Base-by-base conservation (phyloP, 2,797 vertebrate species). In the Micromesistius poutassou region DNA sequence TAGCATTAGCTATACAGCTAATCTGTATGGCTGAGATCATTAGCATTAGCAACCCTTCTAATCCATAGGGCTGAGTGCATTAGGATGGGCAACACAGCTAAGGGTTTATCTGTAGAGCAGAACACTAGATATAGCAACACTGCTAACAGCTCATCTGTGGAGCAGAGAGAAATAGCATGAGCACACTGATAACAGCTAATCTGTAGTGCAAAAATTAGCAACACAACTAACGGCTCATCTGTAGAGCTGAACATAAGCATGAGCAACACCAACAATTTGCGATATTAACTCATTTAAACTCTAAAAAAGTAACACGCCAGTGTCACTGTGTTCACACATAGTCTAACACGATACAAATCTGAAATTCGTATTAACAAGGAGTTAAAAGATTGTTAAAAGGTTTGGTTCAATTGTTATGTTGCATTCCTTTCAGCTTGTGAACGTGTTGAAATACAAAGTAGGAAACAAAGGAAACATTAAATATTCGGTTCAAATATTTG, bases 11-110 rank as follows among this genome's bases (percentile, higher is more conserved):
- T 6, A 19, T 10, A 50, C 14, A 3, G 2, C 97, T 99, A 87
- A 98, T 96, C 98, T 99, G 86, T 81, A 55, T 76, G 13, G 70
- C 73, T 38, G 76, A 86, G 14, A 85, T 12, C 13, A 46, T 30
- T 25, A 14, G 13, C 12, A 25, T 40, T 25, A 28, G 22, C 72
- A 10, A 62, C 55, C n/a, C 55, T n/a, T 22, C 55, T 62, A 62
- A 62, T 25, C 55, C n/a, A 7, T 62, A n/a, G 55, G 5, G 46
- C 8, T 7, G 8, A 62, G 55, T 28, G 4, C 62, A 10, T 68
- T 28, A 12, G 10, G n/a, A 68, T 68, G 9, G 28, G 62, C 25
- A 3, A 12, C 62, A 28, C 62, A 68, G 25, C 62, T 68, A 68
- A n/a, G 5, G 50, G 50, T 22, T 62, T 0, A 68, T 68, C 62